phyloP scores from a whole-genome alignment of 2,888 invertebrate species.

The Fragum sueziense region DNA sequence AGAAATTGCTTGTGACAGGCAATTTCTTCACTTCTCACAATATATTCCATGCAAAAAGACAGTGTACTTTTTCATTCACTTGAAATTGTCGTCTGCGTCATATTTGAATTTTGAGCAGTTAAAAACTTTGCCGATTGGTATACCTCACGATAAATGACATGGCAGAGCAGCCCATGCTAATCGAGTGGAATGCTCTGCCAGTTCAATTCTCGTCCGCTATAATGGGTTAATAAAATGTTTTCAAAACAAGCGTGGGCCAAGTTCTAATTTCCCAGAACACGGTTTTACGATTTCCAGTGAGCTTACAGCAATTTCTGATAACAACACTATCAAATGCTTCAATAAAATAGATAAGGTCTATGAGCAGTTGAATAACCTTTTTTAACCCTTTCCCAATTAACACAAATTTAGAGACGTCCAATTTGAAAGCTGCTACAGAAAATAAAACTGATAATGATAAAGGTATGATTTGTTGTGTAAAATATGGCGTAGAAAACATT shows the following conservation, averaged over 20 bases:
- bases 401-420: no score
- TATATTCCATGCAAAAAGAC: neutral
- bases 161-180: no score
- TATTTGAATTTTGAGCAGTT: neutral
- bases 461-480: no score
- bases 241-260: neutral
- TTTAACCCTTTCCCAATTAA: neutral
- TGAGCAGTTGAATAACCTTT: conserved; percentile 4
- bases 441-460: no score
- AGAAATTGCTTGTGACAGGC: conserved; percentile 9
- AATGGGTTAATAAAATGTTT: neutral
- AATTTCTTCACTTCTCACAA: neutral
- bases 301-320: neutral
- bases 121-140: neutral
- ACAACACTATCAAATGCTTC: conserved; percentile 11
- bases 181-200: no score
- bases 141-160: no score
- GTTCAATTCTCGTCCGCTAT: no score
- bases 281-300: neutral
- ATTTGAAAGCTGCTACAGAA: neutral
- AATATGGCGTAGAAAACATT: no score
- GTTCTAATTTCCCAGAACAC: conserved; percentile 13
- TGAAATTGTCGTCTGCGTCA: neutral
- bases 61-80: neutral
- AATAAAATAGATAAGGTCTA: conserved; percentile 12